Evolutionary conservation across 2,113 vertebrate genomes (phyloP), one percentile per base, ranked within the genome.

Genomic region (Zosterops lateralis): DNA sequence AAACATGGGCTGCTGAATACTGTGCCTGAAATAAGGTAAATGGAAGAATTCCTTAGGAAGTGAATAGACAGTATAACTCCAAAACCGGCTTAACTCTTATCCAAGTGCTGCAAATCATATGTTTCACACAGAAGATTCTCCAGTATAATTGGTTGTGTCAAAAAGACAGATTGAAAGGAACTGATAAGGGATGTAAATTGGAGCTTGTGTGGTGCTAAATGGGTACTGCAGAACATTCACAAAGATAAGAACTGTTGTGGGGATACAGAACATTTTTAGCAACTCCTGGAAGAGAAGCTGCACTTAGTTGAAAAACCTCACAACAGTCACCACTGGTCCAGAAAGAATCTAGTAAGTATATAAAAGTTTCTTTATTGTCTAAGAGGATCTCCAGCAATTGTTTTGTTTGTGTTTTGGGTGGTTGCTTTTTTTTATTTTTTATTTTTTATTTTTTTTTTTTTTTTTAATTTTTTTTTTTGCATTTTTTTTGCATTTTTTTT

Each of bases 1-100:
- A 60, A 21, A 20, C 5, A 26, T 1, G 7, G 17, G 3, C 16
- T 56, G 18, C 26, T 1, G 1, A 42, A 2, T 57, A 7, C 3
- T 65, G 5, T 57, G 17, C 25, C 14, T 18, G 19, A 4, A 54
- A 7, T 19, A 29, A 61, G 5, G 6, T 8, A 72, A 79, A 77
- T 6, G 1, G 9, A 58, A 75, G 11, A 47, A 19, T 66, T 58
- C 7, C 34, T 71, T 48, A 62, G 7, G 8, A 38, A 62, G 2
- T 32, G 5, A 38, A 84, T 80, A 45, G 2, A 0, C 4, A 31
- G 1, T 11, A 58, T 56, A 65, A 68, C 13, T 45, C 14, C 44
- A 81, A 89, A 57, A 22, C 0, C 3, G 19, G 1, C 2, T 50
- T 72, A 57, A 48, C 8, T 68, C 9, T 17, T 11, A 19, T 32